A percentile compares a stretch with the other conserved stretches of the same genome.
Conservation (phyloP, 2,113 vertebrate species). For the Maccullochella peelii region DNA sequence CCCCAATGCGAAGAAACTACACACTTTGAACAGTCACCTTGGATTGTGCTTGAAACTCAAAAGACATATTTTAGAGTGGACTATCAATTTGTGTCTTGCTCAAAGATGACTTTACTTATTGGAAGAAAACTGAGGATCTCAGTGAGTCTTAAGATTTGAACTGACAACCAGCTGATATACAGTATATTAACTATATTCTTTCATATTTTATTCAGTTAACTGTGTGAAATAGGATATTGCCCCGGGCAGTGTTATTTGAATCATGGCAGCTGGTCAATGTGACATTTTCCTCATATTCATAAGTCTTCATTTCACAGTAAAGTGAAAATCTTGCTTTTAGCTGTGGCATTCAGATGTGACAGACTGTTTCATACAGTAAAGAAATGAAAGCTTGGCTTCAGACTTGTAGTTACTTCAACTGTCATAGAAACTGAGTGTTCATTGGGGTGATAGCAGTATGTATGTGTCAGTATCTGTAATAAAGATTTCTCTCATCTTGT, state of each 20-base stretch:
- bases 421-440: conserved; percentile 37
- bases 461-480: conserved; percentile 45
- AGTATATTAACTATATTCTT: conserved; percentile 45
- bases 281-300: conserved; percentile 66
- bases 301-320: conserved; percentile 71
- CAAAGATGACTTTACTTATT: conserved; percentile 30
- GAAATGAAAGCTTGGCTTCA: conserved; percentile 49
- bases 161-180: conserved; percentile 14
- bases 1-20: background rate
- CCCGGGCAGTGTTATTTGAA: conserved; percentile 63
- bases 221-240: conserved; percentile 45
- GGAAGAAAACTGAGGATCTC: conserved; percentile 11
- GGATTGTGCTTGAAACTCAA: background rate
- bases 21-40: background rate
- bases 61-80: background rate
- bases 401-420: conserved; percentile 32
- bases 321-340: conserved; percentile 67
- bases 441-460: conserved; percentile 9
- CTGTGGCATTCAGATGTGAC: conserved; percentile 61
- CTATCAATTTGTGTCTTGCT: conserved; percentile 4
- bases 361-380: conserved; percentile 56
- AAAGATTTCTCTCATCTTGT: conserved; percentile 49
- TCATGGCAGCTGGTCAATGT: conserved; percentile 46
- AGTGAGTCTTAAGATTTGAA: conserved; percentile 25
- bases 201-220: conserved; percentile 43